Base-by-base conservation (phyloP, 1,140 invertebrate genomes). In the Campodea augens region DNA sequence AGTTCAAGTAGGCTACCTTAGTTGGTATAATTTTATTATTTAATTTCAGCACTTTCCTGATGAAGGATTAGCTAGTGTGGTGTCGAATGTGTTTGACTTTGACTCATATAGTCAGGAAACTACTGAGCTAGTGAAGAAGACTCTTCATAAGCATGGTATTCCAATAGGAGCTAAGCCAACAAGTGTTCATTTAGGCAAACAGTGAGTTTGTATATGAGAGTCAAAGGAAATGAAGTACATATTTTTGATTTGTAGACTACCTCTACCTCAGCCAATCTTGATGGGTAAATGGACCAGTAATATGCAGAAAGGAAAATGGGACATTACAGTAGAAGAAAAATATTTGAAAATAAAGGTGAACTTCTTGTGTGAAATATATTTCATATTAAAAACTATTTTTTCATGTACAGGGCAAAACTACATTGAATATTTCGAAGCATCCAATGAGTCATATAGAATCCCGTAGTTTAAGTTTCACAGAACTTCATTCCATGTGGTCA, bases 71-170 rank as follows among this genome's bases (percentile, higher is more conserved):
- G 73, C 77, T 5, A 78, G 74, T 44, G 81, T 90, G 1, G 76
- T 96, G 2, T 75, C 78, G 46, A 98, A 98, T 61, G 91, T 98
- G 1, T 91, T 97, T 56, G 92, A 98, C 66, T 98, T 98, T 66
- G 92, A 98, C 66, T 70, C 77, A 42, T 92, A 90, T 60, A 85
- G 78, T 53, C 71, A 75, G 24, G 88, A 95, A 58, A 67, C 81
- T 15, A 70, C 78, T 41, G 77, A 89, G 50, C 81, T 80, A 3
- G 58, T 95, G 22, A 67, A 79, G 1, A 69, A 78, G 44, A 79
- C 90, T 15, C 64, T 96, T 46, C 71, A 78, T 45, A 80, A 86
- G 49, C 80, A 91, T 60, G 87, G 87, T 5, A 75, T 92, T 51
- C 76, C 83, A 2, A 68, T 82, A 41, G 75, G 77, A 50, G 75